These are phyloP conservation scores for Fulmarus glacialis DNA, from an alignment of 2,113 vertebrate genomes.

Conservation along the genomic window DNA sequence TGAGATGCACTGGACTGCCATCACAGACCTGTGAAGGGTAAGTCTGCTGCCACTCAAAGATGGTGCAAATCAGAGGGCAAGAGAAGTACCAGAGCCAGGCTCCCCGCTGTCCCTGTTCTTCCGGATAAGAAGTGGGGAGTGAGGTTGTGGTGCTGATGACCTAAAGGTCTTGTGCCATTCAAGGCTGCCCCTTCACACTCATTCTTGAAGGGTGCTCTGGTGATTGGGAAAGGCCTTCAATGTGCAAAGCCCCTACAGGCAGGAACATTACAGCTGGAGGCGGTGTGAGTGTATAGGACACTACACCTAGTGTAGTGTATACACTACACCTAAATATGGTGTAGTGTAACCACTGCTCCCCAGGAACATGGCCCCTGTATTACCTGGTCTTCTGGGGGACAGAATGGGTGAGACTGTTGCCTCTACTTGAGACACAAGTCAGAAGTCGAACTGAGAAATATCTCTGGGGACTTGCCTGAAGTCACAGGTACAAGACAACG, in stretches of 20 bases:
- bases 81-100: not conserved
- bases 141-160: not conserved
- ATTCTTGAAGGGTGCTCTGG: not conserved
- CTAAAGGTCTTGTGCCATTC: not conserved
- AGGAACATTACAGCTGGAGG: not conserved
- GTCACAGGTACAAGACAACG: not conserved
- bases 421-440: not conserved
- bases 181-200: not conserved
- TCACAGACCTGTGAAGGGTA: not conserved
- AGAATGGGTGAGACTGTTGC: not conserved
- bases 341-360: not conserved
- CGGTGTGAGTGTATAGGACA: not conserved
- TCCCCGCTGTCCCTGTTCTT: not conserved
- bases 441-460: not conserved
- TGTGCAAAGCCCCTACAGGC: not conserved
- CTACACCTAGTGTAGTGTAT: not conserved
- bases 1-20: not conserved
- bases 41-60: not conserved
- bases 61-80: not conserved
- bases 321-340: not conserved
- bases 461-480: not conserved
- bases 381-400: not conserved
- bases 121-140: not conserved
- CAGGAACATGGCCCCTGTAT: not conserved
- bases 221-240: not conserved